Percentiles rank a stretch among this genome's conserved stretches.
Conservation (phyloP, 2,113 vertebrate genomes). For the Sinocyclocheilus anshuiensis region DNA sequence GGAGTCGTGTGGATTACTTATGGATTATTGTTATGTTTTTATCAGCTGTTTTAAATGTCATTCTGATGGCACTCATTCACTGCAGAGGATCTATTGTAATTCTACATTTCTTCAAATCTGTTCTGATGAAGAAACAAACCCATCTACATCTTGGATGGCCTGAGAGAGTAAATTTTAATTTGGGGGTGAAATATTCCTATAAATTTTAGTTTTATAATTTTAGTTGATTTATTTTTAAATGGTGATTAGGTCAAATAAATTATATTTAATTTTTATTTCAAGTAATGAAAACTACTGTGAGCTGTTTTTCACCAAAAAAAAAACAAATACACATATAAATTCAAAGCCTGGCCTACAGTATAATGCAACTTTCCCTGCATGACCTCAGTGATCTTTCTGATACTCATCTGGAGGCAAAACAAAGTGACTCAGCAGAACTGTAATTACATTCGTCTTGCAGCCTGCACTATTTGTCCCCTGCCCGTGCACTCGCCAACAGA, state of each 20-base stretch:
- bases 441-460: conserved; percentile 18
- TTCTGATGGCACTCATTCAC: too few species aligned
- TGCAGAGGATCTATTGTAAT: too few species aligned
- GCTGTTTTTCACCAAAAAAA: neutral
- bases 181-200: neutral
- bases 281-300: neutral
- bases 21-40: too few species aligned
- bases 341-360: neutral
- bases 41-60: too few species aligned
- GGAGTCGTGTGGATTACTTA: too few species aligned
- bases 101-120: too few species aligned
- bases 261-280: too few species aligned
- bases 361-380: neutral
- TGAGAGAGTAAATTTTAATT: neutral
- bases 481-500: neutral
- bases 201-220: too few species aligned
- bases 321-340: neutral
- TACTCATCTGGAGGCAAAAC: conserved; percentile 22
- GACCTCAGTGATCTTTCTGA: conserved; percentile 28
- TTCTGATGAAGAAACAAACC: too few species aligned
- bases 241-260: too few species aligned
- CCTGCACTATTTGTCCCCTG: neutral
- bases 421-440: conserved; percentile 15
- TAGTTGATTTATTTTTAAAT: too few species aligned
- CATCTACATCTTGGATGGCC: too few species aligned